phyloP scores from a whole-genome alignment of 2,797 vertebrate genomes.

The Xiphorhynchus erythropygius region DNA sequence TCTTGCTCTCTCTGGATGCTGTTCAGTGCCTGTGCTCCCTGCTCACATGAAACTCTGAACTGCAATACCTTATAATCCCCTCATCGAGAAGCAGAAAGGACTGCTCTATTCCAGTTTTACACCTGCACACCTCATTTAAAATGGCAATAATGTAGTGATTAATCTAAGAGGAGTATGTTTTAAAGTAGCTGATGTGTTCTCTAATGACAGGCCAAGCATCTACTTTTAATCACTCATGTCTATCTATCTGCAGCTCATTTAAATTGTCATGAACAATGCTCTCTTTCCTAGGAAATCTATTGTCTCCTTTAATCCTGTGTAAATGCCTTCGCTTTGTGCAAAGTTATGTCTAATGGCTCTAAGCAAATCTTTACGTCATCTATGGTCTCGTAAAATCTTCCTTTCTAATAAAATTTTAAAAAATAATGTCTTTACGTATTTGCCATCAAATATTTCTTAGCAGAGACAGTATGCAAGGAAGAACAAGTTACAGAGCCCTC shows the following conservation, averaged over 20 bases:
- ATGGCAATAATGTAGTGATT: not conserved
- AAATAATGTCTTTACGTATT: not conserved
- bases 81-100: not conserved
- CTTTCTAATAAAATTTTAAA: not conserved
- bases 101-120: not conserved
- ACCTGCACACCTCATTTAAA: not conserved
- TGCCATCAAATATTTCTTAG: not conserved
- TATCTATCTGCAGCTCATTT: not conserved
- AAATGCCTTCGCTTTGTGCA: not conserved
- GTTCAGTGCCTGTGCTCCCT: not conserved
- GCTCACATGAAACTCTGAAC: not conserved
- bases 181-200: not conserved
- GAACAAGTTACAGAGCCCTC: not conserved
- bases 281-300: not conserved
- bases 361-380: not conserved
- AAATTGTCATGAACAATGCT: not conserved
- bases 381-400: not conserved
- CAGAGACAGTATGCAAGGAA: not conserved
- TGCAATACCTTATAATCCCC: not conserved
- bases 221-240: not conserved
- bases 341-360: not conserved
- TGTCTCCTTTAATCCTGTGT: not conserved
- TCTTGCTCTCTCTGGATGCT: not conserved
- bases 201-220: not conserved
- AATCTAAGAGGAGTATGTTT: not conserved